A percentile compares a stretch with the other conserved stretches of the same genome.
Conservation (phyloP, 2,888 invertebrate genomes). For the Polyommatus iphigenia region DNA sequence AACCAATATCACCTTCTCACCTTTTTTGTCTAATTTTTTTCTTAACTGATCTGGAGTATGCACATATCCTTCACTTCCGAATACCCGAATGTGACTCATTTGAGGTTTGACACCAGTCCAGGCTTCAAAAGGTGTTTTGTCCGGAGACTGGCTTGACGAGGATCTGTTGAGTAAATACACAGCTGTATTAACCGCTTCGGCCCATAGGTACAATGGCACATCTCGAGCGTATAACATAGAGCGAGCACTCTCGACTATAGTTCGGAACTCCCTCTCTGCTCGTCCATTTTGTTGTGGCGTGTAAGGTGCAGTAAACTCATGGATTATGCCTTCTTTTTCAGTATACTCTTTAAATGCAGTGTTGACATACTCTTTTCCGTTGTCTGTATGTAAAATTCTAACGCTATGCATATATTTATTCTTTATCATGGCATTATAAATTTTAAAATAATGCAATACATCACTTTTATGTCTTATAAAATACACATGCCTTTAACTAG, state of each 20-base stretch:
- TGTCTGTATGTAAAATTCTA: not conserved
- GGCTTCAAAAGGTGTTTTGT: conserved; percentile 43
- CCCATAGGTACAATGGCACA: conserved; percentile 40
- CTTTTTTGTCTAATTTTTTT: conserved; percentile 44
- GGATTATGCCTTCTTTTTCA: not conserved
- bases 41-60: conserved; percentile 49
- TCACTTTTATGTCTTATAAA: conserved; percentile 42
- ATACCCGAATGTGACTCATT: conserved; percentile 36
- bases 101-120: conserved; percentile 40
- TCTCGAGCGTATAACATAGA: conserved; percentile 46
- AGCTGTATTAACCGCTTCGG: conserved; percentile 49
- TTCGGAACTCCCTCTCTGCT: conserved; percentile 12
- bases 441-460: conserved; percentile 39
- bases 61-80: conserved; percentile 40
- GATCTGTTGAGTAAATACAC: conserved; percentile 48
- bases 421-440: conserved; percentile 38
- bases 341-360: not conserved
- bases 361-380: not conserved
- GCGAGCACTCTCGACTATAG: conserved; percentile 16
- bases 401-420: conserved; percentile 33
- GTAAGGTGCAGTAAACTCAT: not conserved
- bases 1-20: conserved; percentile 41
- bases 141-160: conserved; percentile 40
- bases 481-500: conserved; percentile 42
- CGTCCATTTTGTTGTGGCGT: conserved; percentile 14